Conservation (phyloP, 1,140 invertebrate species). For the Adoxophyes honmai region DNA sequence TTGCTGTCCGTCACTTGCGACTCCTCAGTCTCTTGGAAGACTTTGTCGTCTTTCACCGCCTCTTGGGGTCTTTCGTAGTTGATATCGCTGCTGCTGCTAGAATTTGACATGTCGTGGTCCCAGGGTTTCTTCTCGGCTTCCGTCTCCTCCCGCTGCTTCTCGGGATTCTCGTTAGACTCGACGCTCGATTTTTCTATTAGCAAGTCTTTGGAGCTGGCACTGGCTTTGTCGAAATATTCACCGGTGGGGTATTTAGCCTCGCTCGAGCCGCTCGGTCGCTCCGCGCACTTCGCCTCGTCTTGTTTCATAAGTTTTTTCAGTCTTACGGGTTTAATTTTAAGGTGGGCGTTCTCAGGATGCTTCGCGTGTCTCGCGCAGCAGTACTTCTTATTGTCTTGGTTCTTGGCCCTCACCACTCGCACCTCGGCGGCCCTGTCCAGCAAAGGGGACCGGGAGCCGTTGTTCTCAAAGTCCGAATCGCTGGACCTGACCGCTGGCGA, state of each 20-base stretch:
- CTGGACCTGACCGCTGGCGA: constrained; percentile 69
- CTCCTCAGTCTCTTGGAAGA: constrained; percentile 57
- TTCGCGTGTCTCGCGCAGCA: constrained; percentile 59
- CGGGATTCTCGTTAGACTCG: constrained; percentile 70
- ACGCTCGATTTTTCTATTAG: constrained; percentile 78
- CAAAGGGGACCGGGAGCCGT: constrained; percentile 79
- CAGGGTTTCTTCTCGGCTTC: constrained; percentile 62
- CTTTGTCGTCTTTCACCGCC: constrained; percentile 46
- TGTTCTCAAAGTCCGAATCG: constrained; percentile 79
- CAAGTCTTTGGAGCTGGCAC: constrained; percentile 81
- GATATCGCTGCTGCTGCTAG: constrained; percentile 77
- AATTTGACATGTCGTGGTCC: constrained; percentile 77
- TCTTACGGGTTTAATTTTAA: constrained; percentile 67
- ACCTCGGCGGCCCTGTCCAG: constrained; percentile 67
- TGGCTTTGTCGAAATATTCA: constrained; percentile 78
- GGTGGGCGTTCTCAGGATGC: constrained; percentile 49
- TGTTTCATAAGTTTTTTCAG: constrained; percentile 67
- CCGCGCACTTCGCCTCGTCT: constrained; percentile 44
- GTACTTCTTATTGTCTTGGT: constrained; percentile 64
- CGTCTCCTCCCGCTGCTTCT: constrained; percentile 48
- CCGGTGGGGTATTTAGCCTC: constrained; percentile 53
- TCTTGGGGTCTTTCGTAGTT: constrained; percentile 47
- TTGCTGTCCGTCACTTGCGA: constrained; percentile 64
- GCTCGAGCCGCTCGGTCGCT: constrained; percentile 38
- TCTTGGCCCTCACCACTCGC: constrained; percentile 62